These are phyloP conservation scores for Tinea pellionella DNA, from an alignment of 2,888 invertebrate species.

Conservation along the genomic window DNA sequence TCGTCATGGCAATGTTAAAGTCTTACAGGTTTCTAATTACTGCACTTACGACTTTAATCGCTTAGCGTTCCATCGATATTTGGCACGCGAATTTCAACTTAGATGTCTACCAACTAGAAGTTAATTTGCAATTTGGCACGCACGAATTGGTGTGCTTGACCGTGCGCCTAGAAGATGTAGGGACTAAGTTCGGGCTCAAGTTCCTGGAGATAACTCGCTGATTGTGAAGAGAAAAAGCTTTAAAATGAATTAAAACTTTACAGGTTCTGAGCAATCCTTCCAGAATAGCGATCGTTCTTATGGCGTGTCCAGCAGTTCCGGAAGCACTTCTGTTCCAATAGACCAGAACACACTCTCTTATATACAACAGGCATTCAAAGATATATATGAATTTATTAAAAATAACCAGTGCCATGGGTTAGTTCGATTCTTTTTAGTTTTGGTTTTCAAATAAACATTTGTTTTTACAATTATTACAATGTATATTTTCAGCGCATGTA, in stretches of 20 bases:
- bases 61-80: no score
- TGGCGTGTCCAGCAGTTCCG: conserved; percentile 46
- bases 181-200: no score
- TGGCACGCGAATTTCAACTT: no score
- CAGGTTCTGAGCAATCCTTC: conserved; percentile 56
- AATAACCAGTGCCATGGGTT: conserved; percentile 59
- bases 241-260: neutral
- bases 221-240: no score
- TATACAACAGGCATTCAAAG: conserved; percentile 59
- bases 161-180: no score
- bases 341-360: conserved; percentile 58
- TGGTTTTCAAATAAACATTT: neutral
- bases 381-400: conserved; percentile 58
- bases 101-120: no score
- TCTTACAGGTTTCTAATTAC: no score
- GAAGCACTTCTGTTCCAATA: conserved; percentile 51
- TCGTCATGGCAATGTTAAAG: no score
- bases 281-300: conserved; percentile 45
- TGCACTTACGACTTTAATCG: no score
- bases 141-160: no score
- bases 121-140: no score
- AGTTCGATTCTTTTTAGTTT: conserved; percentile 17
- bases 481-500: conserved; percentile 23
- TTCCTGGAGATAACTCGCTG: no score
- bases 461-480: neutral